Evolutionary conservation across 2,113 vertebrate species (phyloP), one percentile per base, ranked within the genome.

Genomic region (Ailuropoda melanoleuca): DNA sequence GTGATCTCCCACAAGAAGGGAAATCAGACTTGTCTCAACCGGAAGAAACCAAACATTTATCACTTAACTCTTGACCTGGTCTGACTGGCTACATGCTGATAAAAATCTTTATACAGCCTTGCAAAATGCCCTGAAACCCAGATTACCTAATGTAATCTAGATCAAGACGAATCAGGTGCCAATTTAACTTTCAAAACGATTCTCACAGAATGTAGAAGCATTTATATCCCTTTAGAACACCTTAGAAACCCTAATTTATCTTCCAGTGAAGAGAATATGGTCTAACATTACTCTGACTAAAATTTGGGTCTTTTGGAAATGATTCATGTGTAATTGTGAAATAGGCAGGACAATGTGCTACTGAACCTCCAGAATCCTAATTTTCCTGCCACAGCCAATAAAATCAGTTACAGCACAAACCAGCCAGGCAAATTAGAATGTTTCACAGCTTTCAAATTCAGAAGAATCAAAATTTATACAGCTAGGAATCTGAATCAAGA

Each of bases 31-130:
- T 95, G 66, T 95, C 58, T 95, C 81, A 55, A 70, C 90, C 1
- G 8, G 87, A 92, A 95, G 43, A 92, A 94, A 83, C 68, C n/a
- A 86, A 97, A 92, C 88, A 97, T 87, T 95, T 95, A 66, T 34
- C 81, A 97, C 34, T 98, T 72, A 98, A 93, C 48, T 68, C 31
- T 46, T 88, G 75, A 96, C 60, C 84, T 80, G 85, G 72, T 84
- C 91, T 74, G 62, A 97, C 94, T 88, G 66, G 64, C 58, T 53
- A 37, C 68, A 72, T 75, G 39, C 48, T 92, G 92, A 95, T 88
- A 83, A 53, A 53, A 88, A 93, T 95, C 64, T 48, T 95, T 91
- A 83, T 82, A 50, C 34, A 97, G 91, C 53, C 80, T 50, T 19
- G 75, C 23, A 97, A 94, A 98, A 95, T 56, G 64, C 26, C 64